Evolutionary conservation across 2,797 vertebrate genomes (phyloP).

Genomic region (Sparus aurata): DNA sequence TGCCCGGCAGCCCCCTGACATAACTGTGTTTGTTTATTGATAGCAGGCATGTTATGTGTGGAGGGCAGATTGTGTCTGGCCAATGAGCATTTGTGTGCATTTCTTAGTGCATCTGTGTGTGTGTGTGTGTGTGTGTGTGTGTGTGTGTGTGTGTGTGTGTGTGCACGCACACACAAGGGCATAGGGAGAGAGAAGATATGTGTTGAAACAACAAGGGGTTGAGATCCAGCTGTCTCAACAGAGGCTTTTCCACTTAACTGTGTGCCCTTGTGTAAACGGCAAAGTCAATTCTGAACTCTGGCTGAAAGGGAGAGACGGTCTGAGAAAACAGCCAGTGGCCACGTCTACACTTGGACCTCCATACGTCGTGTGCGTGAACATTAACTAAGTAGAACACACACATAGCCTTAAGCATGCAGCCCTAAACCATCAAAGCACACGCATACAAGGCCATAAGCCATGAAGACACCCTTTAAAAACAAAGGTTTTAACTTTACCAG

Average conservation of each 20-base stretch:
- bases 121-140: conserved; percentile 8
- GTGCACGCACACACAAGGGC: conserved; percentile 30
- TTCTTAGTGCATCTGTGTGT: conserved; percentile 34
- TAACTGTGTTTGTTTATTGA: conserved; percentile 72
- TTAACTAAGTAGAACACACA: conserved; percentile 58
- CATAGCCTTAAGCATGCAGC: conserved; percentile 43
- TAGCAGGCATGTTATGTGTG: conserved; percentile 50
- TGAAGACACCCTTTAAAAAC: conserved; percentile 51
- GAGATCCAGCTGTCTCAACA: conserved; percentile 85
- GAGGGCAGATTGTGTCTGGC: conserved; percentile 35
- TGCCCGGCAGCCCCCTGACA: conserved; percentile 60
- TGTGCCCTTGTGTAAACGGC: conserved; percentile 83
- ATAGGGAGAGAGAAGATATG: conserved; percentile 66
- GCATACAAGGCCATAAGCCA: conserved; percentile 50
- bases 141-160: too few relatives aligned
- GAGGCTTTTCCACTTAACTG: conserved; percentile 82
- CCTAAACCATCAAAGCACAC: conserved; percentile 62
- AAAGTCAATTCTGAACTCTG: conserved; percentile 71
- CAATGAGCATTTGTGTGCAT: conserved; percentile 31
- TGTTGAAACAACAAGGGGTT: conserved; percentile 78
- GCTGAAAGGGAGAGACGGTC: conserved; percentile 50
- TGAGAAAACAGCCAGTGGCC: conserved; percentile 69
- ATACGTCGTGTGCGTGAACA: conserved; percentile 49
- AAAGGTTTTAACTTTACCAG: conserved; percentile 39
- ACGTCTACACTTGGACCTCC: conserved; percentile 76